phyloP scores from a whole-genome alignment of 1,140 invertebrate species.

The Solenopsis fugax region DNA sequence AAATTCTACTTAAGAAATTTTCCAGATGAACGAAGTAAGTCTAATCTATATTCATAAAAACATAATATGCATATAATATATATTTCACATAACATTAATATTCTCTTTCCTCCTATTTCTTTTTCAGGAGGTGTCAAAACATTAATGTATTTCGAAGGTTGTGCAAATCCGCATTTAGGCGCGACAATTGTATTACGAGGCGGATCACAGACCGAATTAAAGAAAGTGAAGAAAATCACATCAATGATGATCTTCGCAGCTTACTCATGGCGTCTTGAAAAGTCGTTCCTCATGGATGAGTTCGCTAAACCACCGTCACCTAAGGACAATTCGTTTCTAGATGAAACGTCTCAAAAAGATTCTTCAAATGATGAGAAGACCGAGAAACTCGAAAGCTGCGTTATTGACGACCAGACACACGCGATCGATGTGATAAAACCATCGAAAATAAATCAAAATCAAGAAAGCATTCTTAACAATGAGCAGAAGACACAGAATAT shows the following conservation, averaged over 20 bases:
- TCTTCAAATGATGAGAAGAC: constrained; percentile 59
- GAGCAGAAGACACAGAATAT: constrained; percentile 51
- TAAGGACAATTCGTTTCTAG: constrained; percentile 84
- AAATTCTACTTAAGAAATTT: constrained; percentile 94
- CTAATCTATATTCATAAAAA: no score
- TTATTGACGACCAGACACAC: constrained; percentile 13
- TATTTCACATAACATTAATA: not conserved
- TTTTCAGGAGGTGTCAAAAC: constrained; percentile 91
- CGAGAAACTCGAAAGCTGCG: constrained; percentile 39
- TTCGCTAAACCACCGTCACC: constrained; percentile 90
- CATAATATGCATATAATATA: not conserved
- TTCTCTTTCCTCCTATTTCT: not conserved
- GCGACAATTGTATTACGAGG: constrained; percentile 96
- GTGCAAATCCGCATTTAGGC: constrained; percentile 93
- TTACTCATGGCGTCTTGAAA: constrained; percentile 97
- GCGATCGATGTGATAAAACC: constrained; percentile 8
- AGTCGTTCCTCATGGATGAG: constrained; percentile 95
- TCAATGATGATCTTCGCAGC: constrained; percentile 93
- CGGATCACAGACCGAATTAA: constrained; percentile 91
- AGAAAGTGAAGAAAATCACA: constrained; percentile 93
- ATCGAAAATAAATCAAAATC: constrained; percentile 50
- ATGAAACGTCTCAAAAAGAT: constrained; percentile 81
- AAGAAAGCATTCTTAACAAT: constrained; percentile 17
- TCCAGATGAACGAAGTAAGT: constrained; percentile 87
- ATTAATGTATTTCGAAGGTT: constrained; percentile 97